These are phyloP conservation scores for Trachemys scripta DNA, from an alignment of 2,113 vertebrate species.

Conservation along the genomic window DNA sequence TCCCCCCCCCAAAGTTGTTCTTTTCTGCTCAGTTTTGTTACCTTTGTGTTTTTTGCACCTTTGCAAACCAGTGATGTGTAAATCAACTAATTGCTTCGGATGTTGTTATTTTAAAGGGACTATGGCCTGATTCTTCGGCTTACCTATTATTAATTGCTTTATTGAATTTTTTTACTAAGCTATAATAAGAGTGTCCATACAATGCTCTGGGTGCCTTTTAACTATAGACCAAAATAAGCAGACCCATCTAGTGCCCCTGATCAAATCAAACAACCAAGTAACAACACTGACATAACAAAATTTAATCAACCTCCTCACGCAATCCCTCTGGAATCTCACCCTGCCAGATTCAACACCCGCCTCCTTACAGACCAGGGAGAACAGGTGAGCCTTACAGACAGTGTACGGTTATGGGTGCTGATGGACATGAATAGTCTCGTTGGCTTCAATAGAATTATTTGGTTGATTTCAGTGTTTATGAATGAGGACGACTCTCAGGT, in stretches of 20 bases:
- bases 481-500: neutral
- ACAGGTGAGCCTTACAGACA: neutral
- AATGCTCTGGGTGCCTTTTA: conserved; percentile 31
- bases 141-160: conserved; percentile 53
- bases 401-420: neutral
- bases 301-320: neutral
- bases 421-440: neutral
- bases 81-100: neutral
- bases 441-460: neutral
- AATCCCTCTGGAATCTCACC: neutral
- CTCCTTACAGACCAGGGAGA: fast-evolving
- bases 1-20: conserved; percentile 33
- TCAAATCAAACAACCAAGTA: conserved; percentile 40
- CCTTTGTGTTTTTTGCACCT: conserved; percentile 70
- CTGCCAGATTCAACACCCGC: neutral
- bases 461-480: neutral
- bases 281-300: neutral
- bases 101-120: conserved; percentile 5
- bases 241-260: conserved; percentile 27
- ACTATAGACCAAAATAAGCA: conserved; percentile 46
- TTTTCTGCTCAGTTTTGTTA: conserved; percentile 41
- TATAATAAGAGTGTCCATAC: neutral
- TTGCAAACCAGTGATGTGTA: conserved; percentile 58
- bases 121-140: conserved; percentile 24
- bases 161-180: conserved; percentile 22